Evolutionary conservation across 2,888 invertebrate species (phyloP), one percentile per base, ranked within the genome.

Genomic region (Ceraclea dissimilis): DNA sequence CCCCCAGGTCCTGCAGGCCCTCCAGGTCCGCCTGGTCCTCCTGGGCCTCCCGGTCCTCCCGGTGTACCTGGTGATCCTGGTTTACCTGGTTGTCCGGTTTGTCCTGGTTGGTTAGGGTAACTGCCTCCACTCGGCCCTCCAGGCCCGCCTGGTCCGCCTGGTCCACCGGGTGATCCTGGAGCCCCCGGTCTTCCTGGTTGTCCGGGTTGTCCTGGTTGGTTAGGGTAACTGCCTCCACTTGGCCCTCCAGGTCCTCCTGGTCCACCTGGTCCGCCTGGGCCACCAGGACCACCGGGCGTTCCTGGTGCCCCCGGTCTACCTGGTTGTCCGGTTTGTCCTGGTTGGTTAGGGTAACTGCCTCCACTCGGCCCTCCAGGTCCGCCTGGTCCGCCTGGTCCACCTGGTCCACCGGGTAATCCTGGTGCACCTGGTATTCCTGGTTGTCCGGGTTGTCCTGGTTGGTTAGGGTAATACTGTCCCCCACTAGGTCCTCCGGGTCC

Each of bases 1-100:
- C 20, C 82, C 54, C 76, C 71, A 43, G 70, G 72, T 1, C 82
- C 81, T 0, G 61, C 69, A 11, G 80, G 78, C 49, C 57, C 56
- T 2, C 56, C 55, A 39, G 59, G 57, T 21, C 55, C 61, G 20
- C 63, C 64, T 11, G 65, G 63, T 18, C 82, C 82, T 54, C 76
- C 71, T 46, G 70, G 72, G 1, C 59, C 63, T 2, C 70, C 71
- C 16, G 74, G 50, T 16, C 50, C 19, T 5, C 54, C 50, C 18
- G 54, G 39, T 60, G 68, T 67, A 53, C 63, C 66, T 26, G 67
- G 66, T 19, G 66, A 68, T 1, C 60, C 68, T 18, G 75, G 74
- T 58, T 71, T 73, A 62, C 67, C 69, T 10, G 72, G 71, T 63
- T 63, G 54, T 20, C 68, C 64, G 31, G 62, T 61, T 39, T 46